Conservation (phyloP, 1,140 invertebrate genomes). For the Atta colombica region DNA sequence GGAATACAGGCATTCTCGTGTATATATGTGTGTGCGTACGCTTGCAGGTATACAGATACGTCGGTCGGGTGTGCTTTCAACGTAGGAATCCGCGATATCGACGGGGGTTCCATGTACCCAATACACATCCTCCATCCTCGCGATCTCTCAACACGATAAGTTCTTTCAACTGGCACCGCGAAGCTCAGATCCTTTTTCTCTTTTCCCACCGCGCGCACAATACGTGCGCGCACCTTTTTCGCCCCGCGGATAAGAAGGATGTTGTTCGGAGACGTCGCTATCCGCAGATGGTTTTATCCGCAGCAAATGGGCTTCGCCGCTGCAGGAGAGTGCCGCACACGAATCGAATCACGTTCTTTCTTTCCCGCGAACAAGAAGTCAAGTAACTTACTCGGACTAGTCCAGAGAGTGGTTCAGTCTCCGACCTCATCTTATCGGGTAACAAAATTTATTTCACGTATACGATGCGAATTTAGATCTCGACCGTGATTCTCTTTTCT, state of each 20-base stretch:
- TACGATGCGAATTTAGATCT: background rate
- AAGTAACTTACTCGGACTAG: constrained; percentile 10
- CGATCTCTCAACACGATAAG: constrained; percentile 76
- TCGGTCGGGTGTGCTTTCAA: constrained; percentile 59
- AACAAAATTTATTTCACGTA: constrained; percentile 9
- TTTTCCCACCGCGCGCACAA: constrained; percentile 60
- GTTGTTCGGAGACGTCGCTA: constrained; percentile 72
- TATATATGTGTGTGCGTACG: background rate
- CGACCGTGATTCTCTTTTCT: background rate
- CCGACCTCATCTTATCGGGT: constrained; percentile 1
- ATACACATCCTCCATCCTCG: constrained; percentile 67
- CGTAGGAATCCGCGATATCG: constrained; percentile 69
- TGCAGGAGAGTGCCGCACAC: constrained; percentile 60
- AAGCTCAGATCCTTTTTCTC: constrained; percentile 62
- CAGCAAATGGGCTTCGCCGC: constrained; percentile 64
- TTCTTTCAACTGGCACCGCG: constrained; percentile 71
- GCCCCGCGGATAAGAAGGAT: constrained; percentile 64
- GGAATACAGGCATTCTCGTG: background rate
- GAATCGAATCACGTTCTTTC: constrained; percentile 61
- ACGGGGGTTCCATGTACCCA: constrained; percentile 67
- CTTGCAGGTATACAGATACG: background rate
- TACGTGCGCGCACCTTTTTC: constrained; percentile 16
- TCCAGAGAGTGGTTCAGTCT: background rate
- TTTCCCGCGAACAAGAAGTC: constrained; percentile 15
- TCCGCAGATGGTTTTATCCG: constrained; percentile 70